Conservation (phyloP, 2,113 vertebrate genomes). For the Cephalopterus ornatus region DNA sequence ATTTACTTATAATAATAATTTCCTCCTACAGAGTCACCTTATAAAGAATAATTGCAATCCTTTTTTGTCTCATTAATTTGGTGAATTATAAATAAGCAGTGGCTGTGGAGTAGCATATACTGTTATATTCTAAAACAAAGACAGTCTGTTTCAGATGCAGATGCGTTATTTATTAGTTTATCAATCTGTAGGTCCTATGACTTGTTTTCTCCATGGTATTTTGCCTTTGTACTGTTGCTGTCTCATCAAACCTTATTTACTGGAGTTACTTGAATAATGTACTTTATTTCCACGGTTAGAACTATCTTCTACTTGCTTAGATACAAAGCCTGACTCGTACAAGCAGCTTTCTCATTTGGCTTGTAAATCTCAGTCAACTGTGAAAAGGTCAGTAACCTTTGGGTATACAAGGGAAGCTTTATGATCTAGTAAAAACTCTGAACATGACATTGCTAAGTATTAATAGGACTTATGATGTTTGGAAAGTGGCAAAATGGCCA, state of each 20-base stretch:
- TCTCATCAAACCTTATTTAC: background rate
- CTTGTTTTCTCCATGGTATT: background rate
- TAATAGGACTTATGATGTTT: conserved; percentile 32
- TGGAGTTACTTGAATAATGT: background rate
- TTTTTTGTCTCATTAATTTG: background rate
- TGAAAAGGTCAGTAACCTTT: background rate
- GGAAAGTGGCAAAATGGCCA: background rate
- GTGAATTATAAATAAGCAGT: background rate
- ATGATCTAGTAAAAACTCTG: background rate
- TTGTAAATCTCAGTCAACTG: conserved; percentile 1
- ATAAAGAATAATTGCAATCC: background rate
- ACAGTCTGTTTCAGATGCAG: background rate
- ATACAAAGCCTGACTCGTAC: background rate
- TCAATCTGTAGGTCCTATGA: background rate
- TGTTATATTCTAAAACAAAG: background rate
- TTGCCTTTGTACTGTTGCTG: background rate
- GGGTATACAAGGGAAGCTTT: background rate
- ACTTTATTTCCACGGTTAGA: background rate
- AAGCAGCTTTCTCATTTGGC: background rate
- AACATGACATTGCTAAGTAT: conserved; percentile 3
- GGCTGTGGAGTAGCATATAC: background rate
- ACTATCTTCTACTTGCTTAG: background rate
- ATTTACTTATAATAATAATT: background rate
- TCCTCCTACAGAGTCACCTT: background rate
- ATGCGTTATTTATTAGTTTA: conserved; percentile 33